Base-by-base conservation (phyloP, 2,888 invertebrate species). In the Eristalinus aeneus region DNA sequence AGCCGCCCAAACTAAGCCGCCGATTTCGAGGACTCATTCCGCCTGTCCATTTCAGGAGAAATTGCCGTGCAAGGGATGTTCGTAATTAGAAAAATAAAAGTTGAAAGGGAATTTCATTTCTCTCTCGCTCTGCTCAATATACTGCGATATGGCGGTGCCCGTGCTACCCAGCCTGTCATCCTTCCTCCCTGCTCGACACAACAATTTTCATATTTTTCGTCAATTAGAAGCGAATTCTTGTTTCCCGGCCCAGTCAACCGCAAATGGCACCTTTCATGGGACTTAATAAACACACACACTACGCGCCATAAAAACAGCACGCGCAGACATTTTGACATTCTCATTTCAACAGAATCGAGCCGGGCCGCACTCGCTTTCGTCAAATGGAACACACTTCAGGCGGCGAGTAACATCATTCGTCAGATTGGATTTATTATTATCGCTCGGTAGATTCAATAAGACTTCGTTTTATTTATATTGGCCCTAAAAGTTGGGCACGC, bases 1-100 rank as follows among this genome's bases (percentile, higher is more conserved):
- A 16, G 46, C 46, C 46, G 27, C 34, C 16, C 46, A n/a, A 46
- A 46, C 39, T n/a, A n/a, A n/a, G 39, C n/a, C 39, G 27, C 27
- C 27, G 5, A 46, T 16, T 46, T 46, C 16, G n/a, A 16, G 16
- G 16, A 6, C 46, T 46, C 46, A 16, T 46, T 46, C 46, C 16
- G 6, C 46, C 8, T 46, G 46, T 46, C 46, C 46, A 46, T 16
- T 16, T 46, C 46, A 16, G 16, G 16, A 16, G 16, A 16, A 16
- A n/a, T 5, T 27, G 2, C 27, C 5, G 27, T 2, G 27, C 2
- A 27, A 2, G 27, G 27, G 27, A 27, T 27, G 53, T 23, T n/a
- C 46, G 16, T 64, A 64, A 73, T 65, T 36, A 56, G 36, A 65
- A 74, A 74, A 64, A 32, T n/a, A 74, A 74, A 74, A 56, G 32